Evolutionary conservation across 2,888 invertebrate species (phyloP).

Genomic region (Ditula angustiorana): DNA sequence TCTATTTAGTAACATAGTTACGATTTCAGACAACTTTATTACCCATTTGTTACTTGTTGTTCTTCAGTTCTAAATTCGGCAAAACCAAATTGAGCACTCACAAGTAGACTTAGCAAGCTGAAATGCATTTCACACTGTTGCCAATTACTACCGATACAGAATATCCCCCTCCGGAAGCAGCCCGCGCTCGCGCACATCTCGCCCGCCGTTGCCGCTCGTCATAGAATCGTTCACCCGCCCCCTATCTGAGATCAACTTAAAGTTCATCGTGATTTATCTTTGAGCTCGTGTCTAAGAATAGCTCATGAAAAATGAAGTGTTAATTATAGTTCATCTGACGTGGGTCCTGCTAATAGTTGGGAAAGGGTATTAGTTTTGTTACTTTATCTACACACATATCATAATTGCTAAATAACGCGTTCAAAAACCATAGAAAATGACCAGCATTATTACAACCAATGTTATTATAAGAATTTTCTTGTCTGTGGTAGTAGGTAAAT

Average conservation of each 20-base stretch:
- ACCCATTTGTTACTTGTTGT: too few species aligned
- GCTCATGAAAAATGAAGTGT: not conserved
- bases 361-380: too few species aligned
- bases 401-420: too few species aligned
- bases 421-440: too few species aligned
- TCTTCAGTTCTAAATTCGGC: too few species aligned
- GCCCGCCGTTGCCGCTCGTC: not conserved
- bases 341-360: not conserved
- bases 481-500: too few species aligned
- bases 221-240: not conserved
- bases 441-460: too few species aligned
- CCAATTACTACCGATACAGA: not conserved
- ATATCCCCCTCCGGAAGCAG: conserved; percentile 6
- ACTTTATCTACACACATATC: too few species aligned
- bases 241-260: not conserved
- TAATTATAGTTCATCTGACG: not conserved
- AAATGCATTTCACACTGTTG: not conserved
- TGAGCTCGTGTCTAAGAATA: not conserved
- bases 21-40: too few species aligned
- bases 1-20: too few species aligned
- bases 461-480: too few species aligned
- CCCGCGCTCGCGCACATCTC: not conserved
- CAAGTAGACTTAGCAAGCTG: not conserved
- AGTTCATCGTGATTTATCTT: not conserved
- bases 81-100: too few species aligned